Percentiles rank a stretch among this genome's conserved stretches.
phyloP scores from a whole-genome alignment of 2,888 invertebrate genomes.

The Eucera pruinosa region DNA sequence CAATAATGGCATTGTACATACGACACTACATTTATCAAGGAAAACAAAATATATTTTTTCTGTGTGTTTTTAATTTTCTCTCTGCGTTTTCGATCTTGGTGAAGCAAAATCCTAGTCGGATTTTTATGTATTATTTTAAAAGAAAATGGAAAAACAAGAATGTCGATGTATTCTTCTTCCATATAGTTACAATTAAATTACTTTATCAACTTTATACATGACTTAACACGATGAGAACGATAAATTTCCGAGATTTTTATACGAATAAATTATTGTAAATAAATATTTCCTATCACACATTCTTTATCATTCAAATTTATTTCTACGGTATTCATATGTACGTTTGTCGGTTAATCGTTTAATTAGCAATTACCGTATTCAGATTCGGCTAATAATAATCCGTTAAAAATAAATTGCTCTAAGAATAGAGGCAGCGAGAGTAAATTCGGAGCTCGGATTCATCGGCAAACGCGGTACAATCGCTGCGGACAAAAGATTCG shows the following conservation, averaged over 20 bases:
- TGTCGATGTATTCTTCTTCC: constrained; percentile 60
- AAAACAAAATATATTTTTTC: constrained; percentile 75
- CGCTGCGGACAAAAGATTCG: no score
- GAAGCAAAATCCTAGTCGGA: constrained; percentile 28
- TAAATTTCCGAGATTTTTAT: constrained; percentile 59
- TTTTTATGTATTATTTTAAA: constrained; percentile 37
- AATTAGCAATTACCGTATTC: constrained; percentile 47
- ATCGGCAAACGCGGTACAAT: no score
- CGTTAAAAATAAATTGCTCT: constrained; percentile 61
- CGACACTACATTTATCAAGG: constrained; percentile 75
- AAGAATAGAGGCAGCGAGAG: constrained; percentile 64
- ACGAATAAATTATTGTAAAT: constrained; percentile 70
- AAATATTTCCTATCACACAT: constrained; percentile 62
- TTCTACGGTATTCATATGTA: constrained; percentile 8
- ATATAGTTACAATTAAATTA: constrained; percentile 28
- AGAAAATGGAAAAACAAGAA: no score
- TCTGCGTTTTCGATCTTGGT: constrained; percentile 37
- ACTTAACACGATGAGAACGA: constrained; percentile 28
- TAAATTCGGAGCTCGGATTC: constrained; percentile 38
- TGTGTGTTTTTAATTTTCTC: constrained; percentile 72
- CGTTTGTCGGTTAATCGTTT: neutral
- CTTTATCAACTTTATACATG: constrained; percentile 44
- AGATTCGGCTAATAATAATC: constrained; percentile 56
- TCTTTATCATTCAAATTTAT: constrained; percentile 28
- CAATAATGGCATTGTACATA: constrained; percentile 81